Base-by-base conservation (phyloP, 2,888 invertebrate genomes). In the Kryphioiulus occultus region DNA sequence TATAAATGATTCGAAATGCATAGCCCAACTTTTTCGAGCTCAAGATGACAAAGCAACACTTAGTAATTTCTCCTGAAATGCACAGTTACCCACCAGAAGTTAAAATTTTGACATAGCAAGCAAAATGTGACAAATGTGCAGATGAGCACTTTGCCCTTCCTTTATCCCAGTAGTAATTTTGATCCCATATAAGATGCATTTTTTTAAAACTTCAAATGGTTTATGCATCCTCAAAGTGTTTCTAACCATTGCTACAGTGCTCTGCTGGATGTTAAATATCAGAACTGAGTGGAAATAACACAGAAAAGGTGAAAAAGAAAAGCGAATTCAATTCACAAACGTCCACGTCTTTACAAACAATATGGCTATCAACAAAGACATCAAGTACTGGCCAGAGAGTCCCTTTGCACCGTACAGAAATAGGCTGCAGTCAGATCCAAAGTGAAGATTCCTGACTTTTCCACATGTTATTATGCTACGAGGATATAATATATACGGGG, bases 251-350 rank as follows among this genome's bases (percentile, higher is more conserved):
- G 35, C 15, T 22, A 30, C 10, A 85, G 39, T n/a, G n/a, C 39
- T 35, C 42, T 84, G n/a, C n/a, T 10, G 22, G 22, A 35, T 85
- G 44, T 42, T 85, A 42, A 68, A 68, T 39, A 68, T 26, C 12
- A 26, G 3, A 68, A 26, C 12, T 68, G 9, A 68, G 26, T 68
- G 26, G 68, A 68, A 15, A 68, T 68, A 68, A 68, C 26, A 68
- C 68, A 26, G n/a, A 59, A 59, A n/a, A 59, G 59, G 17, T 26
- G 26, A 39, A 85, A 85, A 85, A 35, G 19, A 4, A 42, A 85
- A 42, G 10, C 10, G 22, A 35, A 22, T 85, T 85, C 44, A 42
- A 42, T 85, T 85, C 85, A 85, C 39, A 85, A 85, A 85, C 68
- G 26, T 68, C 68, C 26, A 68, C 26, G 19, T 22, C 22, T n/a